Base-by-base conservation (phyloP, 2,113 vertebrate genomes). In the Brienomyrus brachyistius region DNA sequence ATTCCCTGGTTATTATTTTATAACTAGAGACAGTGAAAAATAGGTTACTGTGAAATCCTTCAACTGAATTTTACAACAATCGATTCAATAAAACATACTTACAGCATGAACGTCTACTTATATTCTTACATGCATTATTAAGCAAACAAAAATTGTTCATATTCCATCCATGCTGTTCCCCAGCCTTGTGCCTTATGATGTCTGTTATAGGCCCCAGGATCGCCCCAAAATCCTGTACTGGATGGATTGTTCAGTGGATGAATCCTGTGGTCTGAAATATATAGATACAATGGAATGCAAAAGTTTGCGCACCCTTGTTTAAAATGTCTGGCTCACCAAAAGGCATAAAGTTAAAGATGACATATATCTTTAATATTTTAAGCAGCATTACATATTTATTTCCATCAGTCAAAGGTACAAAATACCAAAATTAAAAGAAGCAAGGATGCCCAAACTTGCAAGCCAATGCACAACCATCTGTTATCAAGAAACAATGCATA, bases 1-100 rank as follows among this genome's bases (percentile, higher is more conserved):
- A 82, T 80, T 43, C 31, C 74, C 66, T 89, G 88, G 83, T 56
- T 56, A 89, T 51, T 85, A 85, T 62, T n/a, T 54, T 85, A 80
- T 85, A 62, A 13, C 82, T 84, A 62, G 15, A 54, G 50, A 83
- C 50, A 89, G 50, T 56, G 35, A 54, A 82, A 50, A 84, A 86
- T n/a, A 62, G 62, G 56, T 27, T 62, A 89, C 31, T 31, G 89
- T 86, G 82, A 56, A 89, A 86, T 86, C 47, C 82, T 43, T 31
- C 82, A 89, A 52, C 43, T 70, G 13, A 31, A 85, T 86, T 86
- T 86, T 51, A 62, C 89, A 86, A 52, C 83, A 56, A 56, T 86
- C 9, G 31, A 70, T 89, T 86, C 9, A 31, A 86, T 89, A 86
- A 89, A 86, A 50, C 77, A 84, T 85, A 2, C 59, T 70, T 89